phyloP scores from a whole-genome alignment of 2,888 invertebrate genomes.

The Pyrrhosoma nymphula region DNA sequence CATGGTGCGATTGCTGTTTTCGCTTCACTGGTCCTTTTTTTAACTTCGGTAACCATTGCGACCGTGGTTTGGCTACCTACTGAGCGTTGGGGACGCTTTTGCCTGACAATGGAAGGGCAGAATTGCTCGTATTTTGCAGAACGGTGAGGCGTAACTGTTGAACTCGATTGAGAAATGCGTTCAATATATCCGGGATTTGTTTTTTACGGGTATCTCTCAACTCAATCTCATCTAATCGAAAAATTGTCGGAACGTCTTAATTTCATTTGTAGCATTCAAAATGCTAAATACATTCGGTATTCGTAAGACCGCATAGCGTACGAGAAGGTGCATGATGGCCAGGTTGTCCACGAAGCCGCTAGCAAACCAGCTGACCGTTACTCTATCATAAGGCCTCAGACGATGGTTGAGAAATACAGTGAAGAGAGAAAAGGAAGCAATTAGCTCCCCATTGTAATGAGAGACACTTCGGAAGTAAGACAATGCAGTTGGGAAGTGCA shows the following conservation, averaged over 20 bases:
- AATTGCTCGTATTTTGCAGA: not conserved
- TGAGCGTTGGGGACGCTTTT: not conserved
- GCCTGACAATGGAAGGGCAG: not conserved
- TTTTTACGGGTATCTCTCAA: not conserved
- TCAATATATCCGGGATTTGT: not conserved
- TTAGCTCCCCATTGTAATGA: not conserved
- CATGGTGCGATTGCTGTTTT: conserved; percentile 41
- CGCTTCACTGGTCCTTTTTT: conserved; percentile 46
- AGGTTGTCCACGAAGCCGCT: not conserved
- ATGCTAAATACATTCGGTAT: not conserved
- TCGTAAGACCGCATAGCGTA: not conserved
- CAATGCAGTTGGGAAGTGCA: not conserved
- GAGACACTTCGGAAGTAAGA: not conserved
- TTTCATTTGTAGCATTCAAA: not conserved
- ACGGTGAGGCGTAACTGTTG: not conserved
- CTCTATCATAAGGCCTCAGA: not conserved
- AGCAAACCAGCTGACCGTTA: not conserved
- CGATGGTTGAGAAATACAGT: not conserved
- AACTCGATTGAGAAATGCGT: not conserved
- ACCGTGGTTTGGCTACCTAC: not conserved
- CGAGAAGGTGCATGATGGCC: not conserved
- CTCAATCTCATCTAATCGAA: too few species aligned
- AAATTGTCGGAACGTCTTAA: too few species aligned
- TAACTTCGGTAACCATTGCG: conserved; percentile 54
- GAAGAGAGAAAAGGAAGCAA: not conserved